Conservation (phyloP, 2,113 vertebrate genomes). For the Halcyon malimbica region DNA sequence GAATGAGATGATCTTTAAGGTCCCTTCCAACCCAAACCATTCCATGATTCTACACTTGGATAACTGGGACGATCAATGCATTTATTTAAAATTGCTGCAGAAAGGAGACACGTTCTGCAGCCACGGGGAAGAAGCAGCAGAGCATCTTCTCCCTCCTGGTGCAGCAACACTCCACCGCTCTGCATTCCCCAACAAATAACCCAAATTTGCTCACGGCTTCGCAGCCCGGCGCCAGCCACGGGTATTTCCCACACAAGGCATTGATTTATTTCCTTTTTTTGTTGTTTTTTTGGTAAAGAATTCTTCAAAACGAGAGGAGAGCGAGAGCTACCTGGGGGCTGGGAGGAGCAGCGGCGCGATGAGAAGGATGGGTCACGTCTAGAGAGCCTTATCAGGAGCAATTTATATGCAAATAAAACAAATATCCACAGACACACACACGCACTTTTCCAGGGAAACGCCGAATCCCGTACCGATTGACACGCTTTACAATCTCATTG, state of each 20-base stretch:
- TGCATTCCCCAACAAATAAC: neutral
- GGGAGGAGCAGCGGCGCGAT: neutral
- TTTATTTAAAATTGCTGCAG: neutral
- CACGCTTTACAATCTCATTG: constrained; percentile 3
- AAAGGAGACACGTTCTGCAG: neutral
- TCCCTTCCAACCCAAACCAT: neutral
- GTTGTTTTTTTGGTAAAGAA: neutral
- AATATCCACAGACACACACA: neutral
- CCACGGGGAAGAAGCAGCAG: neutral
- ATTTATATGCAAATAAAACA: constrained; percentile 16
- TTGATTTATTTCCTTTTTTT: neutral
- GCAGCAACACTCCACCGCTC: neutral
- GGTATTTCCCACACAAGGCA: neutral
- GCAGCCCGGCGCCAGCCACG: neutral
- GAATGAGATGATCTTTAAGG: neutral
- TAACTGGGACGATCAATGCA: fast-evolving
- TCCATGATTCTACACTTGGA: neutral
- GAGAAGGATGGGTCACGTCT: neutral
- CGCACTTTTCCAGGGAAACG: neutral
- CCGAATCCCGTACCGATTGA: neutral
- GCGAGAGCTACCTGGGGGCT: neutral
- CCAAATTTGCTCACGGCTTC: neutral
- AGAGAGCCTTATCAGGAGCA: neutral
- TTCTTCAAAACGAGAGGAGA: neutral
- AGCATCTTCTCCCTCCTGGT: neutral